phyloP scores from a whole-genome alignment of 1,140 invertebrate genomes.

The Scylla paramamosain region DNA sequence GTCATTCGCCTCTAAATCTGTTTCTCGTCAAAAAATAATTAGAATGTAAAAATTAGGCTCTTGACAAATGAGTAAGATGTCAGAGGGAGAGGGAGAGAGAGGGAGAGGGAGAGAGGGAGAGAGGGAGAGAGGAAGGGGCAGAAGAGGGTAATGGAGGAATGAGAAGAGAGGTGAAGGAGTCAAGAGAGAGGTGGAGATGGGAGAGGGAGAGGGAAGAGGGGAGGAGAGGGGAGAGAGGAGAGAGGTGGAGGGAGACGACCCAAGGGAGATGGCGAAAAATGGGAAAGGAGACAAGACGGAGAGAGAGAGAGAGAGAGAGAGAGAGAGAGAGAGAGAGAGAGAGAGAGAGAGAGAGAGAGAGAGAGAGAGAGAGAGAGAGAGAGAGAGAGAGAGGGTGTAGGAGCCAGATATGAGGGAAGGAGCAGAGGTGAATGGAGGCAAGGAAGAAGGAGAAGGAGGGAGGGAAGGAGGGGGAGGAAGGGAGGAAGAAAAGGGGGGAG shows the following conservation, averaged over 20 bases:
- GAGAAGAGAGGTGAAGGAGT: not conserved
- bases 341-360: not conserved
- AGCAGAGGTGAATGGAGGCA: not conserved
- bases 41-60: not conserved
- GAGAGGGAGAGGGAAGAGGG: not conserved
- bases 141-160: not conserved
- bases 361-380: not conserved
- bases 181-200: not conserved
- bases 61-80: not conserved
- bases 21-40: constrained; percentile 29
- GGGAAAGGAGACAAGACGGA: not conserved
- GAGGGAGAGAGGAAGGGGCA: not conserved
- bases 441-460: not conserved
- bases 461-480: not conserved
- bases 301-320: constrained; percentile 6
- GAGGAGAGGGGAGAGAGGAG: too few relatives aligned
- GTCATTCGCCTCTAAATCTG: not conserved
- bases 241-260: not conserved
- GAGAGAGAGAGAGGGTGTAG: not conserved
- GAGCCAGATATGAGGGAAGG: not conserved
- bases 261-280: not conserved
- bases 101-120: not conserved
- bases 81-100: not conserved
- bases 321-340: not conserved
- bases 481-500: not conserved